A percentile compares a stretch with the other conserved stretches of the same genome.
Conservation (phyloP, 2,888 invertebrate genomes). For the Campoletis raptor region DNA sequence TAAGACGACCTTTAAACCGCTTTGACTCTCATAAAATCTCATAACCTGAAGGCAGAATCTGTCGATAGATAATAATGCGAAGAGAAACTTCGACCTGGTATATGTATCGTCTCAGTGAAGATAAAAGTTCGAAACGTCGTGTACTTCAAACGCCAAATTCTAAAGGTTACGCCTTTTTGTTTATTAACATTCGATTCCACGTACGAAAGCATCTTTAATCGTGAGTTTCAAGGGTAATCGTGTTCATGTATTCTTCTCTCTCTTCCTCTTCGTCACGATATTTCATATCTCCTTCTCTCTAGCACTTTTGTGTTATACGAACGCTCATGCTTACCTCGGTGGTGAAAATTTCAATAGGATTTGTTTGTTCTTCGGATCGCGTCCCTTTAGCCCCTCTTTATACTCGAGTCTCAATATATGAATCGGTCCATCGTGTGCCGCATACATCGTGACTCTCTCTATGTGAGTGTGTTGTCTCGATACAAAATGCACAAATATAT, state of each 20-base stretch:
- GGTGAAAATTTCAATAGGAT: conserved; percentile 81
- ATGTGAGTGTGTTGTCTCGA: conserved; percentile 25
- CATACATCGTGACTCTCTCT: conserved; percentile 9
- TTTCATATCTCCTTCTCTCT: conserved; percentile 33
- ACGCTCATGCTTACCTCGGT: conserved; percentile 66
- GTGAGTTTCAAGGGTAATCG: conserved; percentile 47
- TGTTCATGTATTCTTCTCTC: neutral
- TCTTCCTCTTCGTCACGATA: conserved; percentile 23
- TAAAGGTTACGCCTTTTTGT: conserved; percentile 26
- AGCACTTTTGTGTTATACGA: conserved; percentile 18
- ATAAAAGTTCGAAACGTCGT: conserved; percentile 8
- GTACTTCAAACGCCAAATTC: neutral
- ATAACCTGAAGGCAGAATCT: conserved; percentile 80
- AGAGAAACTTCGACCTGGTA: conserved; percentile 61
- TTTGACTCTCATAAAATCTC: conserved; percentile 84
- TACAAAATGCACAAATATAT: conserved; percentile 44
- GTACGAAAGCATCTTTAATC: conserved; percentile 26
- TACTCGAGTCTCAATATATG: conserved; percentile 66
- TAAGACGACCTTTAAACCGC: conserved; percentile 78
- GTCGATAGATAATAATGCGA: conserved; percentile 68
- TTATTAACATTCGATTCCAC: neutral
- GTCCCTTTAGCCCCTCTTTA: conserved; percentile 67
- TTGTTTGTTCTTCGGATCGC: conserved; percentile 82
- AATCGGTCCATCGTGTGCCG: conserved; percentile 69
- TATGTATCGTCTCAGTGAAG: conserved; percentile 16